Conservation (phyloP, 1,140 invertebrate species). For the Neelides sp. region DNA sequence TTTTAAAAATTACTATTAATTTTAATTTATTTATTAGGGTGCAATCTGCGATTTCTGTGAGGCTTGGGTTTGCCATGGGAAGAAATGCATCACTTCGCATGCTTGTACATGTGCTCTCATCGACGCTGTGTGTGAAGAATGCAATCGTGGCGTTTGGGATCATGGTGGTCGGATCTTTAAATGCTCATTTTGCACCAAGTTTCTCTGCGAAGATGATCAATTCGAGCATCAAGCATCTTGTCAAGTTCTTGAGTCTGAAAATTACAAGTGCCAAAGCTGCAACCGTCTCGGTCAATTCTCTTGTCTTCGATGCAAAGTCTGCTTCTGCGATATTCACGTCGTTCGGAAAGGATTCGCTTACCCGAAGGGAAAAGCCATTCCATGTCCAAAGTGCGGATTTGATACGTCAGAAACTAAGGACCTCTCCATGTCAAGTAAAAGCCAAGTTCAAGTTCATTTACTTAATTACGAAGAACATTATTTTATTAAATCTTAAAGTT, state of each 20-base stretch:
- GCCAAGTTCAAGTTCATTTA: slow-evolving; percentile 17
- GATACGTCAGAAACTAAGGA: slow-evolving; percentile 85
- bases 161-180: slow-evolving; percentile 84
- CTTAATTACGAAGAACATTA: slow-evolving; percentile 7
- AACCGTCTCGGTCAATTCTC: slow-evolving; percentile 39
- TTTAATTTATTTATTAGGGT: slow-evolving; percentile 46
- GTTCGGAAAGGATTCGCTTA: slow-evolving; percentile 84
- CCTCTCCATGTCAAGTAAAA: slow-evolving; percentile 85
- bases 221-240: slow-evolving; percentile 97
- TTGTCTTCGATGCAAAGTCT: slow-evolving; percentile 85
- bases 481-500: slow-evolving; percentile 4
- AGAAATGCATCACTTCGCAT: slow-evolving; percentile 77
- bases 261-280: slow-evolving; percentile 71
- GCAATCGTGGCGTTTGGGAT: slow-evolving; percentile 82
- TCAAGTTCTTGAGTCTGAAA: slow-evolving; percentile 81
- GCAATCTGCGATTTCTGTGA: slow-evolving; percentile 96
- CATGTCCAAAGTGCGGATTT: slow-evolving; percentile 88
- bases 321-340: slow-evolving; percentile 94
- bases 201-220: slow-evolving; percentile 93
- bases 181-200: slow-evolving; percentile 81
- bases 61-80: slow-evolving; percentile 90
- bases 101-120: slow-evolving; percentile 82
- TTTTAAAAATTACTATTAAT: not conserved
- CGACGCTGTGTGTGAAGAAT: slow-evolving; percentile 81
- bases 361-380: slow-evolving; percentile 71